Conservation (phyloP, 2,888 invertebrate species). For the Mesorhabditis sp. region DNA sequence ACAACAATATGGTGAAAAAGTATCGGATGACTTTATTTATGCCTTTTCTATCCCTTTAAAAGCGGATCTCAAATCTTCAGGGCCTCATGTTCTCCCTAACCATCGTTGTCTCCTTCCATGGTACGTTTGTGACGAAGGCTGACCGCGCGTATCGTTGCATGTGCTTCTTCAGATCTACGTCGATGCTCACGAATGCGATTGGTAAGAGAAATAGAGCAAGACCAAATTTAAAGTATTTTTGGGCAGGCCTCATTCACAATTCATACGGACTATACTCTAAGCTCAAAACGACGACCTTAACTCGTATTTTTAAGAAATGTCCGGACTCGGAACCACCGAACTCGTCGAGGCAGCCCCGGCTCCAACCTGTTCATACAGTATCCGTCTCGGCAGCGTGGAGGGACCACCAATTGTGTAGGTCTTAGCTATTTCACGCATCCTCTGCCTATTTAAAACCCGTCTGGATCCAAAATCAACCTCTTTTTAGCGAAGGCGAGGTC, state of each 20-base stretch:
- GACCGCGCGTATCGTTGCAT: slow-evolving; percentile 49
- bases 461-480: background rate
- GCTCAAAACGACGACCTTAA: slow-evolving; percentile 43
- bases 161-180: slow-evolving; percentile 54
- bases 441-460: too few species aligned
- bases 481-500: slow-evolving; percentile 39
- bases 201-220: slow-evolving; percentile 12
- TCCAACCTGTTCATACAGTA: slow-evolving; percentile 45
- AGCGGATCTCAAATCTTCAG: slow-evolving; percentile 13
- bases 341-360: slow-evolving; percentile 47
- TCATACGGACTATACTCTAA: too few species aligned
- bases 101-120: slow-evolving; percentile 54
- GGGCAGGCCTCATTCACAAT: too few species aligned
- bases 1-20: too few species aligned
- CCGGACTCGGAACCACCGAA: slow-evolving; percentile 20
- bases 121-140: slow-evolving; percentile 49
- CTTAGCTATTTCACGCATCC: background rate
- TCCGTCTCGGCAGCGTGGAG: slow-evolving; percentile 37
- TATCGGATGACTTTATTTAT: too few species aligned
- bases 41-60: background rate
- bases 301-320: slow-evolving; percentile 11
- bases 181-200: slow-evolving; percentile 45
- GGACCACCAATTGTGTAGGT: slow-evolving; percentile 40
- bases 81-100: slow-evolving; percentile 52
- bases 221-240: too few species aligned